These are phyloP conservation scores for Melanotaenia boesemani DNA, from an alignment of 2,797 vertebrate genomes.

Conservation along the genomic window DNA sequence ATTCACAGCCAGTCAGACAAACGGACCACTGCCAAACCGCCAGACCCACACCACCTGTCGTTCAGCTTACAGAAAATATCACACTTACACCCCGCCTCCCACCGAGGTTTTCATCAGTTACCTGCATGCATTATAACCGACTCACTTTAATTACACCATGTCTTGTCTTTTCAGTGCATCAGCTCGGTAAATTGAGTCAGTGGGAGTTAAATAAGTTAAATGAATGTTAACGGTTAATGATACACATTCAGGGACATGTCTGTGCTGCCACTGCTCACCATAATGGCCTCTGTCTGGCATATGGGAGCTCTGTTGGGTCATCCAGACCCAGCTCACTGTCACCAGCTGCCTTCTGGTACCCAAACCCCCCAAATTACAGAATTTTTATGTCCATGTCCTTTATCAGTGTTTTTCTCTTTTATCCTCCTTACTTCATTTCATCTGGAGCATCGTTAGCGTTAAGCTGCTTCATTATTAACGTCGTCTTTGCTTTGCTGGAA, in stretches of 20 bases:
- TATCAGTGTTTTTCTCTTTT: not conserved
- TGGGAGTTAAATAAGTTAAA: conserved; percentile 2
- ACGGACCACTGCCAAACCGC: conserved; percentile 52
- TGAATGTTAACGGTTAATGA: conserved; percentile 18
- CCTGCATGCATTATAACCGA: conserved; percentile 17
- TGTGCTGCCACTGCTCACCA: conserved; percentile 49
- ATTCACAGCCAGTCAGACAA: conserved; percentile 63
- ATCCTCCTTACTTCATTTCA: not conserved
- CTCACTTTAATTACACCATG: conserved; percentile 5
- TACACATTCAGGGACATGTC: conserved; percentile 26
- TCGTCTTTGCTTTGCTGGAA: conserved; percentile 12
- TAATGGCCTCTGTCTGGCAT: conserved; percentile 75
- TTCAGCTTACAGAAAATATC: conserved; percentile 44
- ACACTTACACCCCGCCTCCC: conserved; percentile 42
- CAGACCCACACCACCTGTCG: conserved; percentile 73
- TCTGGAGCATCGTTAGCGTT: not conserved
- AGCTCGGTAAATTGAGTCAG: not conserved
- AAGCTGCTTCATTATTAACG: not conserved
- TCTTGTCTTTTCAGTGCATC: conserved; percentile 1
- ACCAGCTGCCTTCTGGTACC: conserved; percentile 62
- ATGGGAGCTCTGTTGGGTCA: conserved; percentile 76
- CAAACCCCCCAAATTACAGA: conserved; percentile 21
- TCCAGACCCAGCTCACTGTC: conserved; percentile 62
- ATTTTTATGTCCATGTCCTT: not conserved
- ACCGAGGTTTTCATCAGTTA: conserved; percentile 24